Base-by-base conservation (phyloP, 1,140 invertebrate species). In the Brachystomella parvula region DNA sequence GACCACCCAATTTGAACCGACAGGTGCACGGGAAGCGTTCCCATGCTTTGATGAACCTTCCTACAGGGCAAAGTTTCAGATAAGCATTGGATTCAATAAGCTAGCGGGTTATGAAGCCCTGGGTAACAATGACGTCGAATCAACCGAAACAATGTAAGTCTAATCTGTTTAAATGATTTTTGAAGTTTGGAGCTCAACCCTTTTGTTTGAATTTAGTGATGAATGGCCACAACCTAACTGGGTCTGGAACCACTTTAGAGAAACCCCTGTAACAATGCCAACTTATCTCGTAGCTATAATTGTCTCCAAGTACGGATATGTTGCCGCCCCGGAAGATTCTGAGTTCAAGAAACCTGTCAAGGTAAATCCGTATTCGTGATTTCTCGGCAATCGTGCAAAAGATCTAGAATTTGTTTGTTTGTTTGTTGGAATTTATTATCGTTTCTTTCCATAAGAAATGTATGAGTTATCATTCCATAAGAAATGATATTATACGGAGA, bases 1-100 rank as follows among this genome's bases (percentile, higher is more conserved):
- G 2, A 89, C 89, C 1, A 89, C 91, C 1, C 94, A 97, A 78
- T 94, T 98, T 76, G 89, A 96, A 75, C 89, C 94, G 0, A 96
- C 91, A 0, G 92, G 94, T 81, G 94, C 94, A 0, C 83, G 94
- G 31, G 83, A 87, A 77, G 89, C 92, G 61, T 96, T 96, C 77
- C 94, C 94, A 0, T 96, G 92, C 75, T 94, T 95, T 77, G 93
- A 97, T 76, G 90, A 96, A 75, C 92, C 94, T 0, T 82, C 79
- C 1, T 85, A 89, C 69, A 96, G 96, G 79, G 83, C 84, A 0
- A 83, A 83, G 0, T 86, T 88, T 72, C 79, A 82, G 33, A 76
- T 89, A 0, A 85, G 81, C 21, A 80, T 90, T 0, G 81, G 82
- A 0, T 49, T 47, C 32, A 59, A 47, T 39, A 19, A 21, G 6